These are phyloP conservation scores for Taenioides sp. DNA, from an alignment of 2,797 vertebrate genomes.

Conservation along the genomic window DNA sequence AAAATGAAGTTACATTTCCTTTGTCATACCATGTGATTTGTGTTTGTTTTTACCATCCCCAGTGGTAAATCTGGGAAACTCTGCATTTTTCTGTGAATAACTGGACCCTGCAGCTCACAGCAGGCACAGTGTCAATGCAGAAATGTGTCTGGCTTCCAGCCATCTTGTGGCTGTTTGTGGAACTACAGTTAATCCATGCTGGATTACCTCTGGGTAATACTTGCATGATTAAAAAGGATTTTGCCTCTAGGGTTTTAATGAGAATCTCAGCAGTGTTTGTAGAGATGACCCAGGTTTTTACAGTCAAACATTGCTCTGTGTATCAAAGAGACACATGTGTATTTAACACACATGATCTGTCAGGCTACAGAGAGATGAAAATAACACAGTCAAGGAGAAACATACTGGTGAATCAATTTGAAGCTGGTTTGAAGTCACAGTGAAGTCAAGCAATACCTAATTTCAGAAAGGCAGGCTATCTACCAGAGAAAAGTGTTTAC, in stretches of 20 bases:
- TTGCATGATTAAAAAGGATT: conserved; percentile 67
- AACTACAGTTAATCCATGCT: conserved; percentile 54
- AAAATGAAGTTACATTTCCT: not conserved
- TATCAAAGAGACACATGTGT: conserved; percentile 16
- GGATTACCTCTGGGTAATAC: conserved; percentile 65
- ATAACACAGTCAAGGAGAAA: not conserved
- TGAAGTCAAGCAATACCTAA: too few relatives aligned
- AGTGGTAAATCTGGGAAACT: not conserved
- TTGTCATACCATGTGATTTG: not conserved
- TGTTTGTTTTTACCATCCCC: not conserved
- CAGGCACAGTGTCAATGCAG: not conserved
- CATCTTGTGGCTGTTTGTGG: conserved; percentile 42
- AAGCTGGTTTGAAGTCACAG: not conserved
- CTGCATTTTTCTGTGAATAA: not conserved
- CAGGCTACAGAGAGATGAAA: not conserved
- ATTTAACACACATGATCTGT: not conserved
- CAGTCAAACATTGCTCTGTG: conserved; percentile 28
- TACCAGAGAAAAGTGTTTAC: too few relatives aligned
- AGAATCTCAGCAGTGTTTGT: conserved; percentile 60
- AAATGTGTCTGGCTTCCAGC: conserved; percentile 27
- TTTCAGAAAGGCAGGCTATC: too few relatives aligned
- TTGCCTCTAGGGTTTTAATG: conserved; percentile 66
- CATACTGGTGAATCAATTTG: not conserved
- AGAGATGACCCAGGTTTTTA: conserved; percentile 27
- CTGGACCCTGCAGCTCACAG: conserved; percentile 13